phyloP scores from a whole-genome alignment of 2,888 invertebrate species.

The Netelia virgata region DNA sequence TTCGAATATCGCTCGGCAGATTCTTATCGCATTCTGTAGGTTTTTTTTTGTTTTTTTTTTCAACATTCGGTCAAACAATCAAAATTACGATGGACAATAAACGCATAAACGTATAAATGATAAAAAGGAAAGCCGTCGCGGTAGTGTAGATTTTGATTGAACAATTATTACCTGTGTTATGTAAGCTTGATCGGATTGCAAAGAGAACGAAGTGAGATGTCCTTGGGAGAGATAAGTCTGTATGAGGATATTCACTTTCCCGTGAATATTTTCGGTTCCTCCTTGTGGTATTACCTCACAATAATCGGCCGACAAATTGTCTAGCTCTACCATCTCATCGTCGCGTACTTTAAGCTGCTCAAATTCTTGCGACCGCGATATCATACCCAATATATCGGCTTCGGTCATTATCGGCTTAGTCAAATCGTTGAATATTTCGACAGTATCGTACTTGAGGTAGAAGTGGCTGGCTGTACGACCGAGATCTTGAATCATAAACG shows the following conservation, averaged over 20 bases:
- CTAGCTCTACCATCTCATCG: conserved; percentile 97
- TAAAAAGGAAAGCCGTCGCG: too few species aligned
- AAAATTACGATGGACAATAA: conserved; percentile 25
- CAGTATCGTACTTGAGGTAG: conserved; percentile 98
- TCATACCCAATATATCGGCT: conserved; percentile 94
- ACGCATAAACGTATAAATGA: too few species aligned
- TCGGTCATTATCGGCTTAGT: conserved; percentile 94
- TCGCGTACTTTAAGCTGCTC: conserved; percentile 97
- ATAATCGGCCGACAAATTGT: conserved; percentile 89
- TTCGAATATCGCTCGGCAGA: conserved; percentile 97
- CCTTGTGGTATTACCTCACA: conserved; percentile 93
- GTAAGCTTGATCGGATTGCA: conserved; percentile 95
- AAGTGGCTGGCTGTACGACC: conserved; percentile 99
- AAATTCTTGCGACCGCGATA: conserved; percentile 97
- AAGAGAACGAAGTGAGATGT: conserved; percentile 92
- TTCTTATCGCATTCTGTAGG: conserved; percentile 94
- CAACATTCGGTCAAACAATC: background rate
- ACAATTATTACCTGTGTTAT: conserved; percentile 90
- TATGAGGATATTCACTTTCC: conserved; percentile 97
- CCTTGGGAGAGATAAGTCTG: conserved; percentile 95
- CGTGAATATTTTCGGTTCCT: conserved; percentile 95
- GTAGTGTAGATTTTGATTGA: too few species aligned
- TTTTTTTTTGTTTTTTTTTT: conserved; percentile 14
- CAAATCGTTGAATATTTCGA: conserved; percentile 95
- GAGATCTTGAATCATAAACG: conserved; percentile 88